These are phyloP conservation scores for Larimichthys crocea DNA, from an alignment of 2,113 vertebrate genomes.

Conservation along the genomic window DNA sequence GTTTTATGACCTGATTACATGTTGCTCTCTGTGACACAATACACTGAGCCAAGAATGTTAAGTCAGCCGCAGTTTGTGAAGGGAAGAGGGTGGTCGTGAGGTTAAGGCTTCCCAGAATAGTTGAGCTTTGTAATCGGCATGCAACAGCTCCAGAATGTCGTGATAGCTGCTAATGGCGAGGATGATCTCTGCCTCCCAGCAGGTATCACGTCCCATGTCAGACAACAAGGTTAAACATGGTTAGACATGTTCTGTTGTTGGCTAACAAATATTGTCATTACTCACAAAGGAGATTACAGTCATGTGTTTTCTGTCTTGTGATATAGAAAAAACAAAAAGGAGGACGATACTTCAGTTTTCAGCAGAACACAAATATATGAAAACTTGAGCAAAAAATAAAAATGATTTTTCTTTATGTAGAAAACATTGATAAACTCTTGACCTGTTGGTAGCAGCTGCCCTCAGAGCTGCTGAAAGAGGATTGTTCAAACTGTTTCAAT, in stretches of 20 bases:
- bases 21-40: slow-evolving; percentile 57
- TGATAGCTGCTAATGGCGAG: slow-evolving; percentile 43
- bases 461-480: not conserved
- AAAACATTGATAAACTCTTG: not conserved
- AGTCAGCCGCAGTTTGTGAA: slow-evolving; percentile 49
- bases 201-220: slow-evolving; percentile 27
- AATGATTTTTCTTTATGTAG: not conserved
- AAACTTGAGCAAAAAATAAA: not conserved
- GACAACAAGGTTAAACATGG: slow-evolving; percentile 30
- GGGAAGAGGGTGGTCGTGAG: slow-evolving; percentile 24
- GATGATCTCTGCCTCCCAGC: slow-evolving; percentile 38
- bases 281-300: not conserved
- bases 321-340: not conserved
- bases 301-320: not conserved
- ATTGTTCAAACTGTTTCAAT: not conserved
- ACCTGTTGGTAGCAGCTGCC: not conserved
- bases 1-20: slow-evolving; percentile 66
- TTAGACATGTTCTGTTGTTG: not conserved
- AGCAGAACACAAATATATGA: no score
- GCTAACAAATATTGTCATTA: not conserved
- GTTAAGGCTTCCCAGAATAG: slow-evolving; percentile 68
- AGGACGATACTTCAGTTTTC: not conserved
- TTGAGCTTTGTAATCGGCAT: slow-evolving; percentile 58
- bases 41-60: slow-evolving; percentile 61
- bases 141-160: slow-evolving; percentile 23